Conservation (phyloP, 2,888 invertebrate genomes). For the Drosophila greeni region DNA sequence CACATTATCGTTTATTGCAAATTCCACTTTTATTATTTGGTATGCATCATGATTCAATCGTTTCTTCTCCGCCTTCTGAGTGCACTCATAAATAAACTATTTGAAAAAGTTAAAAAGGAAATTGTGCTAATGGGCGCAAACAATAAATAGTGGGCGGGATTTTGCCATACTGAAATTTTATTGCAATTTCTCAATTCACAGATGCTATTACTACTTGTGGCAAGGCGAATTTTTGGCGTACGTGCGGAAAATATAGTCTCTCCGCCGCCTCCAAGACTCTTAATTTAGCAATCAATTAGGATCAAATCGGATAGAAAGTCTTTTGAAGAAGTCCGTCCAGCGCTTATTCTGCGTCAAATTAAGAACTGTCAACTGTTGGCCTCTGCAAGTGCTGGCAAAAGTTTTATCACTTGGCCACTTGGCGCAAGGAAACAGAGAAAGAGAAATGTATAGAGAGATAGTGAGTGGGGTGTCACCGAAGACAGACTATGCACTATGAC, state of each 20-base stretch:
- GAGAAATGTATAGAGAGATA: constrained; percentile 5
- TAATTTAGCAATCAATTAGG: constrained; percentile 61
- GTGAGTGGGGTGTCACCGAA: constrained; percentile 14
- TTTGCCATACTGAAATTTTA: constrained; percentile 17
- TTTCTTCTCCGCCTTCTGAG: neutral
- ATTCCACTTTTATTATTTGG: constrained; percentile 11
- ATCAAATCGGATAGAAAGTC: constrained; percentile 48
- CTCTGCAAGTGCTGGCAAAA: constrained; percentile 2
- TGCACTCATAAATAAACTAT: constrained; percentile 1
- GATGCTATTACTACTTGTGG: constrained; percentile 28
- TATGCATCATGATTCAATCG: constrained; percentile 20
- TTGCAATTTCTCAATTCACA: constrained; percentile 33
- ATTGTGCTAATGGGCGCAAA: constrained; percentile 44
- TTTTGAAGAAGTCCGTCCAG: constrained; percentile 61
- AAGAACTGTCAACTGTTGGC: constrained; percentile 59
- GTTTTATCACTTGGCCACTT: constrained; percentile 14
- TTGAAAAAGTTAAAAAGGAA: constrained; percentile 7
- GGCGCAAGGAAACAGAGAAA: constrained; percentile 8
- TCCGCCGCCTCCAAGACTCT: neutral
- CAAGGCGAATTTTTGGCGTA: constrained; percentile 37
- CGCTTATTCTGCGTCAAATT: constrained; percentile 56
- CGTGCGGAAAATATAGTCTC: constrained; percentile 43
- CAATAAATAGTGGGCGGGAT: constrained; percentile 52
- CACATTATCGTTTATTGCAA: constrained; percentile 6
- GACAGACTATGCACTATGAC: constrained; percentile 32